Conservation (phyloP, 2,113 vertebrate genomes). For the Puntigrus tetrazona region DNA sequence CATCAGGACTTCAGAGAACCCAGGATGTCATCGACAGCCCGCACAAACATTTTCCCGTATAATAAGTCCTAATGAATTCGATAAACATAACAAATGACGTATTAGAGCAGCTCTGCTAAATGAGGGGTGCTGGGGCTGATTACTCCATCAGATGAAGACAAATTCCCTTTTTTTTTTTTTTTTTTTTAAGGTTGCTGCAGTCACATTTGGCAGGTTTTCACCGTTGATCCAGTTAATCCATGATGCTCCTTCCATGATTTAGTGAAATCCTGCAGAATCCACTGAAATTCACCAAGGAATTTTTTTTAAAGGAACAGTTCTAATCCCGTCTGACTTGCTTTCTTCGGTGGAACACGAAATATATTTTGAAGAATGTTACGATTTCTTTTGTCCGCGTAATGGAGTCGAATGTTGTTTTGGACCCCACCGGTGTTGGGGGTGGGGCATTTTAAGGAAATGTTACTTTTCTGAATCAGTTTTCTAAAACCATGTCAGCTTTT, state of each 20-base stretch:
- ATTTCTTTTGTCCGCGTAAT: too few relatives aligned
- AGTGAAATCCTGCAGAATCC: neutral
- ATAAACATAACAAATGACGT: constrained; percentile 41
- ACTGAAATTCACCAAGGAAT: neutral
- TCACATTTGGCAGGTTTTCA: neutral
- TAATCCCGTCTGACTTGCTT: neutral
- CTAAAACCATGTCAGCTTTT: too few relatives aligned
- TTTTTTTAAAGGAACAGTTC: neutral
- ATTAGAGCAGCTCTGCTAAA: constrained; percentile 36
- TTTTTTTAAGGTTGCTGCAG: neutral
- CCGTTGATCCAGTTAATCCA: neutral
- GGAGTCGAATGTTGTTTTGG: too few relatives aligned
- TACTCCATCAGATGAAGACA: neutral
- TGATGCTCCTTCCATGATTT: neutral
- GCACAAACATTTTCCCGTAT: neutral
- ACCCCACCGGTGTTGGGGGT: too few relatives aligned
- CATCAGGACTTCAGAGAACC: constrained; percentile 36
- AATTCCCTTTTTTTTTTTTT: rapidly evolving
- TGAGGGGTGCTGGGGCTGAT: neutral
- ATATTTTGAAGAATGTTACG: neutral
- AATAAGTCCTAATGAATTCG: constrained; percentile 50
- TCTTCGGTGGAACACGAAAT: neutral
- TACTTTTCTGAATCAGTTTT: too few relatives aligned
- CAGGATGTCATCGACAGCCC: neutral
- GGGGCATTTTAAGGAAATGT: too few relatives aligned